These are phyloP conservation scores for Miltochrista miniata DNA, from an alignment of 2,888 invertebrate species.

Conservation along the genomic window DNA sequence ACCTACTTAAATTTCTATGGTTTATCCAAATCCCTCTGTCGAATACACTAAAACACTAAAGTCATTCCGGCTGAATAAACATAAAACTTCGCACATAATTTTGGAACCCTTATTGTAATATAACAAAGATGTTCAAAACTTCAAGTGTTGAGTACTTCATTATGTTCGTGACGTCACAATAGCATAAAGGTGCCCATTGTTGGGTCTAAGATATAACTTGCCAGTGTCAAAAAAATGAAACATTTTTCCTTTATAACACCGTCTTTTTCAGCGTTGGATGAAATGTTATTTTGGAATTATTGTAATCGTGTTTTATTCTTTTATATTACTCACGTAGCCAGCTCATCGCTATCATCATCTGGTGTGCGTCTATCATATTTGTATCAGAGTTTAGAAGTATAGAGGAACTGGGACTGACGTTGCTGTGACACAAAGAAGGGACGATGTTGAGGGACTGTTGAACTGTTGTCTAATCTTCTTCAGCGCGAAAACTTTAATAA, in stretches of 20 bases:
- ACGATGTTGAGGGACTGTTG: no score
- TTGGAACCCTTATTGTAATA: not conserved
- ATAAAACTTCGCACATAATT: not conserved
- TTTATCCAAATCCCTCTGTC: no score
- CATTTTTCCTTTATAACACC: not conserved
- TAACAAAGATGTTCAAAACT: constrained; percentile 3
- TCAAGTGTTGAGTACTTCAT: constrained; percentile 21
- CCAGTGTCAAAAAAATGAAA: not conserved
- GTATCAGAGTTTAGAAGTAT: no score
- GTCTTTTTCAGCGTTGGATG: not conserved
- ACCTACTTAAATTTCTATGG: no score
- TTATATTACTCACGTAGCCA: not conserved
- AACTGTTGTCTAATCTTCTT: no score
- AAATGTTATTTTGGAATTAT: not conserved
- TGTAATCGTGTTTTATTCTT: not conserved
- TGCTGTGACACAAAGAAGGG: no score
- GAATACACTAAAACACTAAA: no score
- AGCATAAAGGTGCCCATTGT: constrained; percentile 21
- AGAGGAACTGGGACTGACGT: no score
- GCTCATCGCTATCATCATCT: no score
- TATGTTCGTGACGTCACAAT: constrained; percentile 21
- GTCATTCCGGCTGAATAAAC: not conserved
- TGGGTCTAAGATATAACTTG: constrained; percentile 22
- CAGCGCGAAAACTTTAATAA: no score
- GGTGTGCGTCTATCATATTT: no score